Base-by-base conservation (phyloP, 1,140 invertebrate species). In the Spodoptera litura region DNA sequence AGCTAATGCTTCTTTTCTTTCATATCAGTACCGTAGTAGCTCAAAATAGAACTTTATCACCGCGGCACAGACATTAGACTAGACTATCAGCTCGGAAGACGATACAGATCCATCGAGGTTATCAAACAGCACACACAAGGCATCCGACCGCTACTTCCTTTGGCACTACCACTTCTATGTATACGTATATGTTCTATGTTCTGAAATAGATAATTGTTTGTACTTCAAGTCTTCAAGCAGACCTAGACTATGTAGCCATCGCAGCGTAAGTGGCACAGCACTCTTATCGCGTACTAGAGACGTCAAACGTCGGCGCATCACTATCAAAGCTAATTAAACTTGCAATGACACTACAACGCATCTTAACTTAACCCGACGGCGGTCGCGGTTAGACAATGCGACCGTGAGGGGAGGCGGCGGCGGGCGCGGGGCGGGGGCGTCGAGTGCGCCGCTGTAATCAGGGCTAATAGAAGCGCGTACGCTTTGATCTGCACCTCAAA, bases 401-500 rank as follows among this genome's bases (percentile, higher is more conserved):
- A 12, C 74, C 71, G 70, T 64, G 62, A 59, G 56, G 71, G 55
- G 51, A 56, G 61, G 70, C 56, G 79, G 68, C 61, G 68, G 78
- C 82, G 64, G 59, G 20, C 61, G 79, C 58, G 80, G 81, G 81
- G 81, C 78, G 78, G 83, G 83, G 85, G 79, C 81, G 78, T 87
- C 81, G 85, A 89, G 89, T 79, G 83, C 86, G 85, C 79, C 83
- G 85, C 87, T 83, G 92, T 94, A 94, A 94, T 94, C 92, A 93
- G 88, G 88, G 92, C 92, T 94, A 94, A 94, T 94, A 94, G 92
- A 93, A 92, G 85, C 91, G 90, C 89, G 89, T 86, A 84, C 88
- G 88, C 92, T 94, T 94, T 94, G 92, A 94, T 94, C 90, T 93
- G 87, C 88, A 85, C 70, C 88, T 94, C 92, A 94, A 94, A 94